phyloP scores from a whole-genome alignment of 2,888 invertebrate genomes.

The Apotomis betuletana region DNA sequence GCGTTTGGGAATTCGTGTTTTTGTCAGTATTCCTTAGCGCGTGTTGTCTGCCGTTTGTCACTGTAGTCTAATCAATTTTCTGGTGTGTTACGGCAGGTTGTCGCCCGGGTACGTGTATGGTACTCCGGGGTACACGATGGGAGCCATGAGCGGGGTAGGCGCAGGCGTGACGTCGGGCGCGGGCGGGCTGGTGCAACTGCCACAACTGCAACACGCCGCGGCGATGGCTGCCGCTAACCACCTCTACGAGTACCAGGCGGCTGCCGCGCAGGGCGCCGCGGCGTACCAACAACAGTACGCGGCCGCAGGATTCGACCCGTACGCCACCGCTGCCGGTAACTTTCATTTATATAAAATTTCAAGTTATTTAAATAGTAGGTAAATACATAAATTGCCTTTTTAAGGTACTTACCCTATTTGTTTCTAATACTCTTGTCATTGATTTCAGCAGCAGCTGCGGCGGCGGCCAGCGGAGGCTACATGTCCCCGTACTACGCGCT shows the following conservation, averaged over 20 bases:
- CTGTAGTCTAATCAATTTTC: slow-evolving; percentile 27
- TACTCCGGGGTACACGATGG: slow-evolving; percentile 88
- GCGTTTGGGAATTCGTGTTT: slow-evolving; percentile 45
- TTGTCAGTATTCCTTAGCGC: slow-evolving; percentile 40
- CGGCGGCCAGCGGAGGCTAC: slow-evolving; percentile 86
- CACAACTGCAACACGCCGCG: slow-evolving; percentile 88
- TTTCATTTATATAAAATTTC: slow-evolving; percentile 44
- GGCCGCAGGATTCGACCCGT: slow-evolving; percentile 89
- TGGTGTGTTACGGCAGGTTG: slow-evolving; percentile 64
- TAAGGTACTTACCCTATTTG: not conserved
- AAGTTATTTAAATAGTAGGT: not conserved
- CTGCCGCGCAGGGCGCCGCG: slow-evolving; percentile 88
- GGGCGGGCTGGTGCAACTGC: slow-evolving; percentile 87
- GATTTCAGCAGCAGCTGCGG: slow-evolving; percentile 70
- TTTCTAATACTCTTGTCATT: slow-evolving; percentile 13
- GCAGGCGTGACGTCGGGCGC: slow-evolving; percentile 83
- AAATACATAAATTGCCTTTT: not conserved
- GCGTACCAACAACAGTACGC: slow-evolving; percentile 89
- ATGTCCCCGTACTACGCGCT: slow-evolving; percentile 89
- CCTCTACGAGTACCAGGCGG: slow-evolving; percentile 91
- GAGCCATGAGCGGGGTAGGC: slow-evolving; percentile 86
- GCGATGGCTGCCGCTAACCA: slow-evolving; percentile 92
- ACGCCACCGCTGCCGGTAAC: slow-evolving; percentile 88
- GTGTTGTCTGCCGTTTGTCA: slow-evolving; percentile 44
- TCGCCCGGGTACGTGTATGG: slow-evolving; percentile 88